Percentiles rank a stretch among this genome's conserved stretches.
phyloP scores from a whole-genome alignment of 2,113 vertebrate genomes.

The Diadophis punctatus region DNA sequence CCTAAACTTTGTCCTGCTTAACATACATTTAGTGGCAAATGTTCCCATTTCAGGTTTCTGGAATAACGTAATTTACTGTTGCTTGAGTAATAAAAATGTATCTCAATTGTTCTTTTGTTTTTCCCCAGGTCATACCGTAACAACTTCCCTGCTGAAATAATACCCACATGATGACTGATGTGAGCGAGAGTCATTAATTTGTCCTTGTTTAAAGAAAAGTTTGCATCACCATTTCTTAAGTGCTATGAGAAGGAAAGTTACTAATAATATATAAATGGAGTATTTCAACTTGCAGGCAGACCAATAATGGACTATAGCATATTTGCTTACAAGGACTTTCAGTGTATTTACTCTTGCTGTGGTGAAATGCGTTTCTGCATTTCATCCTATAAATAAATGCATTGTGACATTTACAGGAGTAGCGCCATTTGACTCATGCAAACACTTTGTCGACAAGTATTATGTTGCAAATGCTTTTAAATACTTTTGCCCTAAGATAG shows the following conservation, averaged over 20 bases:
- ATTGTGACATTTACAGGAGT: neutral
- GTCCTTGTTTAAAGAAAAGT: neutral
- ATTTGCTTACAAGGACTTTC: neutral
- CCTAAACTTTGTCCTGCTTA: neutral
- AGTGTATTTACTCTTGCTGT: neutral
- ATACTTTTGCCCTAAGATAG: neutral
- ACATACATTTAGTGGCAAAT: constrained; percentile 19
- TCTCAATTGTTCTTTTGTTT: neutral
- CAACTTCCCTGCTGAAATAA: constrained; percentile 19
- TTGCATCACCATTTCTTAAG: constrained; percentile 9
- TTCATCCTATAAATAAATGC: neutral
- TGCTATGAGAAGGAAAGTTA: constrained; percentile 2
- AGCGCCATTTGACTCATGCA: neutral
- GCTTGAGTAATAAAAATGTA: neutral
- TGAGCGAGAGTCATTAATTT: neutral
- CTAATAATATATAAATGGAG: neutral
- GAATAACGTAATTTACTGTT: neutral
- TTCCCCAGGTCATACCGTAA: neutral
- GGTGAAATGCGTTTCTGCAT: neutral
- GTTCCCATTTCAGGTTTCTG: constrained; percentile 17
- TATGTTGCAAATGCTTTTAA: neutral
- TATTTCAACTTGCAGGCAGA: neutral
- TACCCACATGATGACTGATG: neutral
- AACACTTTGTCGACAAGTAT: neutral
- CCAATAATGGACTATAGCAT: neutral